These are phyloP conservation scores for Eueremaeus valkanovi DNA, from an alignment of 2,888 invertebrate species.

Conservation along the genomic window DNA sequence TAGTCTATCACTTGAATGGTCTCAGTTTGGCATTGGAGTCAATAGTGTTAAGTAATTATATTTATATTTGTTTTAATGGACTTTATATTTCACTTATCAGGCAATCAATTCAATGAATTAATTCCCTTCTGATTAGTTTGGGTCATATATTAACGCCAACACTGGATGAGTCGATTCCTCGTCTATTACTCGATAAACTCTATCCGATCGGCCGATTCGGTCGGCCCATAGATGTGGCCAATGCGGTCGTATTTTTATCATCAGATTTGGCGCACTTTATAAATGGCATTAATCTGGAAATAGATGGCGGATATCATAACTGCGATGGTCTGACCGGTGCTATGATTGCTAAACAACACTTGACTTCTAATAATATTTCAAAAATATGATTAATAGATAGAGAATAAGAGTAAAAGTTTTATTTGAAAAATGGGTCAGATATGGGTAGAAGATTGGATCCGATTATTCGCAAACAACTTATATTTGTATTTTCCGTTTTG, in stretches of 20 bases:
- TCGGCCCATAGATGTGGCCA: conserved; percentile 10
- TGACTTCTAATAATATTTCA: conserved; percentile 16
- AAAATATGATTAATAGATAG: too few species aligned
- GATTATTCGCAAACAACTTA: too few species aligned
- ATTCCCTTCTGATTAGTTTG: background rate
- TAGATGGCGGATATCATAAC: conserved; percentile 6
- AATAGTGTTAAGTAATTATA: conserved; percentile 5
- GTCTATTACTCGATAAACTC: background rate
- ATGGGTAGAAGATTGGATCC: too few species aligned
- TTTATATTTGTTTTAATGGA: too few species aligned
- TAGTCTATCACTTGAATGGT: conserved; percentile 5
- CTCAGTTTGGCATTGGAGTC: background rate
- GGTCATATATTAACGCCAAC: background rate
- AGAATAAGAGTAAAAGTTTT: too few species aligned
- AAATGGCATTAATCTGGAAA: background rate
- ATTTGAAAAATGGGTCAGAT: too few species aligned
- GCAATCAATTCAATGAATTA: too few species aligned
- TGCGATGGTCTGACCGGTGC: background rate
- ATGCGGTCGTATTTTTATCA: background rate
- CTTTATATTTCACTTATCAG: too few species aligned
- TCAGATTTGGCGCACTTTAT: background rate
- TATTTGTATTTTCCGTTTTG: too few species aligned
- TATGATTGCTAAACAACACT: background rate
- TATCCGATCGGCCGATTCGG: background rate
- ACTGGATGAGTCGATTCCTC: background rate